These are phyloP conservation scores for Myiotriccus ornatus DNA, from an alignment of 2,797 vertebrate genomes.

Conservation along the genomic window DNA sequence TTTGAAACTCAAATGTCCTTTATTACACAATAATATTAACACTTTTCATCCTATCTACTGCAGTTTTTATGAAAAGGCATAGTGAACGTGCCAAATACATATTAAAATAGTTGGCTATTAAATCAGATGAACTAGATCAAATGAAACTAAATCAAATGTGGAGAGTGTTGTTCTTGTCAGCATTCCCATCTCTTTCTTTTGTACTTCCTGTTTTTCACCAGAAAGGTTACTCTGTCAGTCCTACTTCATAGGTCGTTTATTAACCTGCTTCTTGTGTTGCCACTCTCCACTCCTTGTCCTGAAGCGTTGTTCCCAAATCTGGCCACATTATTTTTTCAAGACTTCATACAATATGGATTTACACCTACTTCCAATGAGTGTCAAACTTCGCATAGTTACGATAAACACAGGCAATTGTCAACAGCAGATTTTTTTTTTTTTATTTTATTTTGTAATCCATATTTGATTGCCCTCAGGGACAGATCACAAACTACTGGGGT, in stretches of 20 bases:
- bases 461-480: background rate
- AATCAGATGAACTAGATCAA: background rate
- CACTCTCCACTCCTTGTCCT: background rate
- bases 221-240: background rate
- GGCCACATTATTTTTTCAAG: background rate
- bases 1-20: background rate
- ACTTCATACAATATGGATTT: background rate
- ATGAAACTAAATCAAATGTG: background rate
- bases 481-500: background rate
- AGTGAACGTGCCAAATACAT: background rate
- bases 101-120: background rate
- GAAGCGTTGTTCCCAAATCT: background rate
- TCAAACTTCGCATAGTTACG: background rate
- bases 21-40: background rate
- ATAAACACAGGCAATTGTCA: background rate
- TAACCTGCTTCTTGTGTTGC: background rate
- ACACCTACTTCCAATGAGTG: background rate
- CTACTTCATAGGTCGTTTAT: background rate
- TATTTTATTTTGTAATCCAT: background rate
- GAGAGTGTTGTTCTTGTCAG: background rate
- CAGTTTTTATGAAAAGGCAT: background rate
- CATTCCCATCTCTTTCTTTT: background rate
- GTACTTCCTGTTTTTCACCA: background rate
- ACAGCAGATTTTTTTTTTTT: background rate
- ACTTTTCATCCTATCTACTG: background rate